Percentiles rank a stretch among this genome's conserved stretches.
Evolutionary conservation across 1,140 invertebrate species (phyloP).

Genomic region (Pinna nobilis): DNA sequence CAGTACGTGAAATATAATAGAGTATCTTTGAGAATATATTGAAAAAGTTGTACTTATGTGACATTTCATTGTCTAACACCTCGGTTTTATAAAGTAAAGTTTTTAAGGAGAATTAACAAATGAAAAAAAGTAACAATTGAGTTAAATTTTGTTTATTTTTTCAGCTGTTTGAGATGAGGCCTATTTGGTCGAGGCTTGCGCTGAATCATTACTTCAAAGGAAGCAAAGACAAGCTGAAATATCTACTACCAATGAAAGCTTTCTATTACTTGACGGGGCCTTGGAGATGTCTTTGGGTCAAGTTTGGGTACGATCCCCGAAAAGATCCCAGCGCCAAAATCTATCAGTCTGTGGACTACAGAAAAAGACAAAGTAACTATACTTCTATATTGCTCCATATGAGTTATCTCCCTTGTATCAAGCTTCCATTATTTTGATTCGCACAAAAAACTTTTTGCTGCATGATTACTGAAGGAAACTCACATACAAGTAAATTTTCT

Average conservation of each 20-base stretch:
- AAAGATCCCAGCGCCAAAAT: slow-evolving; percentile 84
- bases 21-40: too few relatives aligned
- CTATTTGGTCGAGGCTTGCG: slow-evolving; percentile 89
- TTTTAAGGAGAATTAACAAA: too few relatives aligned
- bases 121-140: too few relatives aligned
- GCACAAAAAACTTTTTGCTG: too few relatives aligned
- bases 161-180: slow-evolving; percentile 78
- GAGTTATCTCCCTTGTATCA: too few relatives aligned
- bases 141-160: slow-evolving; percentile 25
- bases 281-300: slow-evolving; percentile 90
- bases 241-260: slow-evolving; percentile 86
- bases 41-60: too few relatives aligned
- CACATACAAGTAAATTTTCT: too few relatives aligned
- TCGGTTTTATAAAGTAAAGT: too few relatives aligned
- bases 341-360: slow-evolving; percentile 92
- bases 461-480: too few relatives aligned
- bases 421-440: too few relatives aligned
- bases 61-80: too few relatives aligned
- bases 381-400: neutral
- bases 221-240: slow-evolving; percentile 79
- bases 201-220: slow-evolving; percentile 79
- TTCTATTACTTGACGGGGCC: slow-evolving; percentile 92
- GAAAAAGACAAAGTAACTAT: slow-evolving; percentile 80
- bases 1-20: too few relatives aligned
- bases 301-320: slow-evolving; percentile 90